Base-by-base conservation (phyloP, 2,113 vertebrate genomes). In the Tapirus terrestris region DNA sequence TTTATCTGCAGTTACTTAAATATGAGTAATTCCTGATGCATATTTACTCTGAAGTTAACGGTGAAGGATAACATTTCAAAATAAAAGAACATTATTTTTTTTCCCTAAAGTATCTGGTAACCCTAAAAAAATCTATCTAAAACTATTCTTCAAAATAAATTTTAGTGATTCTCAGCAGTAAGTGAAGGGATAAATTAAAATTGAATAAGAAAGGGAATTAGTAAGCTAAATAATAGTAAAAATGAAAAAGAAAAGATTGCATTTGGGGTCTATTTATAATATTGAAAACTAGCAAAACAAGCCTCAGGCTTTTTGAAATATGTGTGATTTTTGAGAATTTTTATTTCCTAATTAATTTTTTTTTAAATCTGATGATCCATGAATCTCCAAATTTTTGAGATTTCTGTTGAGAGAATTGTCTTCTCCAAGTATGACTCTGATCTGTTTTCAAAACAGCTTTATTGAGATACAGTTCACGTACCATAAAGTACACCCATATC, bases 11-110 rank as follows among this genome's bases (percentile, higher is more conserved):
- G 51, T 91, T 87, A 39, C 48, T 96, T 70, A 88, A 61, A 56
- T 65, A 12, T 85, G 33, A 86, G 23, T 84, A 72, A 86, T 79
- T 91, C 33, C 18, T 65, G 72, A 65, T 51, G 33, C 29, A 29
- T 48, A 25, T 70, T 98, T 92, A 33, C 60, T 96, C 80, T 60
- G n/a, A 94, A 60, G 25, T 70, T 85, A 92, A 68, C 33, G 53
- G 17, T 48, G 23, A 91, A 48, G 27, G 27, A 75, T 73, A 61
- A n/a, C 21, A 79, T 77, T 94, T 77, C 58, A 91, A 92, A 92
- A 27, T 84, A 95, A 86, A 96, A 65, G 29, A 89, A 16, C 9
- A 25, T 85, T 65, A 10, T 7, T 96, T 79, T 95, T 95, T 43
- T 56, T 27, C 8, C 63, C 39, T 17, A 84, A 51, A 5, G 25